Conservation (phyloP, 2,888 invertebrate genomes). For the Tinea pellionella region DNA sequence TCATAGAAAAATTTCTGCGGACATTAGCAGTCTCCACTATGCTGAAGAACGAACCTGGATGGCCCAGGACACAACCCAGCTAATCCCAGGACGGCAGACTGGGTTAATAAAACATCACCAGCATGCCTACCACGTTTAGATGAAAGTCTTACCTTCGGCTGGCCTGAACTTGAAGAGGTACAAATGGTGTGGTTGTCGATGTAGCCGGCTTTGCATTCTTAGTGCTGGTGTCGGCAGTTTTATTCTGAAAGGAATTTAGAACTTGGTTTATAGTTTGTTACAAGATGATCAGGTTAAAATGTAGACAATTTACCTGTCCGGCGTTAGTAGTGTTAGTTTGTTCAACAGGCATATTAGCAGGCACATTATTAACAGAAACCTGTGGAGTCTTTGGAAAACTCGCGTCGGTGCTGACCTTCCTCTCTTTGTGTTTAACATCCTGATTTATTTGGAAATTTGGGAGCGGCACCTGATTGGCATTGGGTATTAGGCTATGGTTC, state of each 20-base stretch:
- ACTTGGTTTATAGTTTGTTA: too few species aligned
- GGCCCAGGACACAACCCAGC: too few species aligned
- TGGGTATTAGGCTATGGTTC: slow-evolving; percentile 18
- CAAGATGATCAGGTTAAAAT: too few species aligned
- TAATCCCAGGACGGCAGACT: too few species aligned
- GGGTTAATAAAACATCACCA: too few species aligned
- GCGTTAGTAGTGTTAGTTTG: not conserved
- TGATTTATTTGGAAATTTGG: slow-evolving; percentile 32
- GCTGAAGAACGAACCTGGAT: too few species aligned
- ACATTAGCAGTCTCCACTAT: too few species aligned
- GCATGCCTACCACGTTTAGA: too few species aligned
- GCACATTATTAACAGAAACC: slow-evolving; percentile 29
- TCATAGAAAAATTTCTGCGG: too few species aligned
- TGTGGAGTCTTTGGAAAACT: slow-evolving; percentile 23
- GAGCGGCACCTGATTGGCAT: slow-evolving; percentile 36
- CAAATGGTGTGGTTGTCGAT: slow-evolving; percentile 36
- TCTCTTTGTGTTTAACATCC: not conserved
- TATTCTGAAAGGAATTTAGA: slow-evolving; percentile 19
- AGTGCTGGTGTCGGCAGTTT: slow-evolving; percentile 19
- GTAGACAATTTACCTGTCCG: too few species aligned
- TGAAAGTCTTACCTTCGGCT: slow-evolving; percentile 53
- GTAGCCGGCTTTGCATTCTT: slow-evolving; percentile 16
- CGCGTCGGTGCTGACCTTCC: not conserved
- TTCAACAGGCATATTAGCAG: slow-evolving; percentile 24
- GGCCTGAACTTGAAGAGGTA: slow-evolving; percentile 62